Base-by-base conservation (phyloP, 2,797 vertebrate genomes). In the Trachurus trachurus region DNA sequence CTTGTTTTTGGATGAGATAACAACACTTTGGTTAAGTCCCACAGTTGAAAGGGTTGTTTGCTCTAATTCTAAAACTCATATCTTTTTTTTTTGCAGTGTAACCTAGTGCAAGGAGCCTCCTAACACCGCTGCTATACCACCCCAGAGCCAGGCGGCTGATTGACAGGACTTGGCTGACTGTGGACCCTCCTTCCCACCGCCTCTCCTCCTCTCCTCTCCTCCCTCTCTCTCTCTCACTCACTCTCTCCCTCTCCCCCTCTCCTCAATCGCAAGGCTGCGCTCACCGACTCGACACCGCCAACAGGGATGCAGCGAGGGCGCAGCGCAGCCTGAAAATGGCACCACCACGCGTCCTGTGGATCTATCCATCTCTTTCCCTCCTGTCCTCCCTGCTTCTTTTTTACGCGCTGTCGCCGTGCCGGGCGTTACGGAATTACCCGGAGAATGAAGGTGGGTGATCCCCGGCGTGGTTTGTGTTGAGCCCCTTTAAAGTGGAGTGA, bases 311-410 rank as follows among this genome's bases (percentile, higher is more conserved):
- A 94, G 94, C 94, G 94, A 93, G 94, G 92, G 88, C 93, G 92
- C 90, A 91, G 94, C 92, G 94, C 94, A 95, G 95, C 95, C 95
- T 95, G 95, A 95, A 95, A 89, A 96, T 96, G 95, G 95, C 94
- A 94, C 93, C 89, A 89, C 85, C 87, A 83, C 91, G 92, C 93
- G 88, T 94, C 88, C 90, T 85, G 92, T 95, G 95, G 95, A 96
- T 96, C 91, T 96, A 96, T 94, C 93, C 93, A 72, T 93, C 90
- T 85, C 86, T 93, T 67, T 70, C 79, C 83, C 88, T 95, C 75
- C 89, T 92, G 53, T 81, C 87, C 45, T 78, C 85, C 71, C 89
- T 93, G 56, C 88, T 95, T 44, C 61, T 94, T 74, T 92, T 94
- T 45, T 84, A 88, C 75, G 82, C 80, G 68, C 50, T 93, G 63